Base-by-base conservation (phyloP, 2,797 vertebrate species). In the Chrosomus eos region DNA sequence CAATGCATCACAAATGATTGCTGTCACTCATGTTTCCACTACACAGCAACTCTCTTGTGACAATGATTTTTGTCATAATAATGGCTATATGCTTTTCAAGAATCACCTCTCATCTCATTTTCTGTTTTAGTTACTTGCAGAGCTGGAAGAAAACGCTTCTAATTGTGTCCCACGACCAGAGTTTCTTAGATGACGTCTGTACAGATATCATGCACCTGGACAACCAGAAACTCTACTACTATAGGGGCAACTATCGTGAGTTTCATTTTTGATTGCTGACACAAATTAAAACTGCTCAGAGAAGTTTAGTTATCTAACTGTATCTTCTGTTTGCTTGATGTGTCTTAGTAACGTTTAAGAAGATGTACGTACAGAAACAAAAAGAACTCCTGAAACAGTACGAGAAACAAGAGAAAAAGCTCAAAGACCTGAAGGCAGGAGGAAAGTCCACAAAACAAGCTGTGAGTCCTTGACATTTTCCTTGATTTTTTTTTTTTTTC, bases 281-380 rank as follows among this genome's bases (percentile, higher is more conserved):
- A n/a, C 51, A 9, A 9, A 23, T 36, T 5, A 36, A 28, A 36
- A 40, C 51, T 40, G 8, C n/a, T 7, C 16, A 16, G 14, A 33
- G 28, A 53, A 16, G 23, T 55, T 38, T 38, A 75, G 9, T 75
- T 36, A n/a, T 38, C 21, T n/a, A 16, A 58, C 21, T 75, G 13
- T 55, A 75, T 55, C 36, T 38, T 62, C 1, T 19, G 14, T 48
- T 43, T 53, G 28, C 31, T 21, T 71, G 13, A 43, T 38, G 51
- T 81, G 0, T 85, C 40, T 6, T 80, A 98, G 97, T 98, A 94
- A 96, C 97, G 0, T 98, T 98, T 88, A 98, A 98, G 94, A 99
- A 99, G 93, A 98, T 99, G 97, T 98, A 98, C 36, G 94, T 96
- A 81, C 97, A 99, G 88, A 99, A 99, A 89, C 97, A 99, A 92